Base-by-base conservation (phyloP, 64 coral and sea anemone genomes). In the Anthopleura sola region DNA sequence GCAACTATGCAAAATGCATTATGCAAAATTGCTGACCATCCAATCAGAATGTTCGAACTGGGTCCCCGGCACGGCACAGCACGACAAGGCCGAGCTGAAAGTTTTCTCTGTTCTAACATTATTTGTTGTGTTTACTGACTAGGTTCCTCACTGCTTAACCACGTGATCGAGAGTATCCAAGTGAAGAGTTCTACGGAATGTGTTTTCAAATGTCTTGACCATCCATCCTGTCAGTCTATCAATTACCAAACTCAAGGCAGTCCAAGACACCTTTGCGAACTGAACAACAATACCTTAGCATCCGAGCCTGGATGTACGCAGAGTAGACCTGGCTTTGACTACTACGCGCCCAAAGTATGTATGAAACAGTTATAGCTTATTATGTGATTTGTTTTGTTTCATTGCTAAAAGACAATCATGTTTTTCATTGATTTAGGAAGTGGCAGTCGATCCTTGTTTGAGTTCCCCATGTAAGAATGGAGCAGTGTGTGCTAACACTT, bases 201-300 rank as follows among this genome's bases (percentile, higher is more conserved):
- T 48, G 37, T 79, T 24, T 38, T n/a, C 23, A 16, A 79, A 23
- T 79, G 76, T 48, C 76, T 79, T 6, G 1, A 23, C 9, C 36
- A 40, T 26, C 20, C 76, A 79, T 33, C 37, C 21, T 79, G 76
- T 79, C 37, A 79, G 76, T 79, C 76, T 24, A 24, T 79, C 37
- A 79, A 79, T 14, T 40, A 44, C 37, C 76, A 79, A 79, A 23
- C 24, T 44, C 36, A 79, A 24, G 76, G 76, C 19, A 79, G 26
- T 44, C 38, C 76, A 37, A 79, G 24, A 48, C 76, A 48, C 24
- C 76, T 79, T 79, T 79, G 76, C 37, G 76, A 79, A 37, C 37
- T 79, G 36, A 79, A 48, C 44, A 48, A 44, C 24, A 46, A 48
- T n/a, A 38, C 76, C 24, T 11, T 79, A n/a, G 44, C 24, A 48